Conservation (phyloP, 2,888 invertebrate genomes). For the Mythimna pallens region DNA sequence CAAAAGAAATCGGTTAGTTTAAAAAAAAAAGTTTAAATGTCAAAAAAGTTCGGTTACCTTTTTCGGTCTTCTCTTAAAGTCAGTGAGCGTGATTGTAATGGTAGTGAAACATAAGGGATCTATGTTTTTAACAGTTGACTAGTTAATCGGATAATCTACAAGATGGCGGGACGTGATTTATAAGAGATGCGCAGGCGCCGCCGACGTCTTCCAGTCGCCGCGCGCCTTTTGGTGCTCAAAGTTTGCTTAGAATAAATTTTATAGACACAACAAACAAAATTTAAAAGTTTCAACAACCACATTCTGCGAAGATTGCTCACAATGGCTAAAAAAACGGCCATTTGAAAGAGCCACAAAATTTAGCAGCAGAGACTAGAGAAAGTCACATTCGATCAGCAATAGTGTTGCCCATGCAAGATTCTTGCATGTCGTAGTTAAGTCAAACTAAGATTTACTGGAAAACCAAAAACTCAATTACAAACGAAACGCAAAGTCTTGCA, state of each 20-base stretch:
- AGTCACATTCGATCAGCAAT: no score
- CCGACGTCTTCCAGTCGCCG: slow-evolving; percentile 77
- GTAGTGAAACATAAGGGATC: slow-evolving; percentile 78
- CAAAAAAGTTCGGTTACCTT: slow-evolving; percentile 50
- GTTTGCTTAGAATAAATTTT: slow-evolving; percentile 50
- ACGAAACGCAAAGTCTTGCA: no score
- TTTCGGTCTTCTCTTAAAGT: slow-evolving; percentile 65
- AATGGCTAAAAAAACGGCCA: no score
- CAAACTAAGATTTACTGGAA: no score
- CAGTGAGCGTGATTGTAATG: slow-evolving; percentile 79
- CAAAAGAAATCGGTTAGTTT: slow-evolving; percentile 47
- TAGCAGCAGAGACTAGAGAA: no score
- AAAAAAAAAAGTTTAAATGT: slow-evolving; percentile 35
- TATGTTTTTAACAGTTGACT: slow-evolving; percentile 83
- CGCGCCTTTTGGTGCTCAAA: slow-evolving; percentile 76
- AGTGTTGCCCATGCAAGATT: no score
- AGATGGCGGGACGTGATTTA: slow-evolving; percentile 84
- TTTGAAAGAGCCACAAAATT: no score
- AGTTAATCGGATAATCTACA: slow-evolving; percentile 86
- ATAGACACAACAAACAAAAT: no score
- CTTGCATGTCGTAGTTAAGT: no score
- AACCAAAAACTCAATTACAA: no score
- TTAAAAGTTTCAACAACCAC: neutral
- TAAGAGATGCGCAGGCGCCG: slow-evolving; percentile 84
- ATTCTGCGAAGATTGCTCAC: neutral